Percentiles rank a stretch among this genome's conserved stretches.
These are phyloP conservation scores for Parnassius glacialis DNA, from an alignment of 2,888 invertebrate species.

Conservation along the genomic window DNA sequence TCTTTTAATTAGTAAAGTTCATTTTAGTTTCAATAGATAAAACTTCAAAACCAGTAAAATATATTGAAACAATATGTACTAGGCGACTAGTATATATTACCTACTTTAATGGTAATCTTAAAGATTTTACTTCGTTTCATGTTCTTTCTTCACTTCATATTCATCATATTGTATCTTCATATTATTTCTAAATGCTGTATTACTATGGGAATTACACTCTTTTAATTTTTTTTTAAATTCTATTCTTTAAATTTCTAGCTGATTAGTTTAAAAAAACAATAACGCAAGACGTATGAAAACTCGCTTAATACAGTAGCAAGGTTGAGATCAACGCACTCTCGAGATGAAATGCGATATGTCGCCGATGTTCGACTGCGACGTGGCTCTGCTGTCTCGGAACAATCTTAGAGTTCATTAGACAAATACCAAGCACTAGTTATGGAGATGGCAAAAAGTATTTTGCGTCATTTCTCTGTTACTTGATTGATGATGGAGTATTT, in stretches of 20 bases:
- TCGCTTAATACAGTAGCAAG: conserved; percentile 37
- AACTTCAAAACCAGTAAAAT: too few species aligned
- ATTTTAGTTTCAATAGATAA: too few species aligned
- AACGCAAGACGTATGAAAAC: conserved; percentile 36
- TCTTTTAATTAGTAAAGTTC: too few species aligned
- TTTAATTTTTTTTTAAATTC: not conserved
- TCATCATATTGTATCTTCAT: too few species aligned
- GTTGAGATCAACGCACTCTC: conserved; percentile 53
- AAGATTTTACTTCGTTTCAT: too few species aligned
- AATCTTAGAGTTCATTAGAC: conserved; percentile 52
- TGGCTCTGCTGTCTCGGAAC: conserved; percentile 19
- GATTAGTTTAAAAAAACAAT: conserved; percentile 30
- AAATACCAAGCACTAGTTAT: conserved; percentile 53
- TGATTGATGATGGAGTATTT: conserved; percentile 52
- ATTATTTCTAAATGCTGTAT: too few species aligned
- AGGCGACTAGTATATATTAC: too few species aligned
- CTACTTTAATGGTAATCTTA: too few species aligned
- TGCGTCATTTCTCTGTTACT: conserved; percentile 64
- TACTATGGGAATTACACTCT: too few species aligned
- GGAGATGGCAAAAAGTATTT: conserved; percentile 58
- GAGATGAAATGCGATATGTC: conserved; percentile 59
- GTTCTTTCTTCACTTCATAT: too few species aligned
- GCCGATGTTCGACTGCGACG: conserved; percentile 39
- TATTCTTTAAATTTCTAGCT: conserved; percentile 18
- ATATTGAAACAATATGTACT: too few species aligned